phyloP scores from a whole-genome alignment of 2,797 vertebrate genomes.

The Microctenopoma stevenorrisi region DNA sequence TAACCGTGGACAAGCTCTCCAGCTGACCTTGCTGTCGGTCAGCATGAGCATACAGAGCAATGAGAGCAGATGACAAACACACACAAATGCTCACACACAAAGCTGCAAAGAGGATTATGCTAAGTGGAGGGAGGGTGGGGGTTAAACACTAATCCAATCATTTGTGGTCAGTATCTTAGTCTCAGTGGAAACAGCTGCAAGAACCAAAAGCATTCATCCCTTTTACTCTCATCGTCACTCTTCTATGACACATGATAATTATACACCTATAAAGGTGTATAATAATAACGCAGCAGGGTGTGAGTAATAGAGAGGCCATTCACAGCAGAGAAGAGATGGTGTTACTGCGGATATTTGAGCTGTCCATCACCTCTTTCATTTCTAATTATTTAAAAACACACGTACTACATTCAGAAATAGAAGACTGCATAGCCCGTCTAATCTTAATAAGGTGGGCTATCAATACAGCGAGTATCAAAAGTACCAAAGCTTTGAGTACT shows the following conservation, averaged over 20 bases:
- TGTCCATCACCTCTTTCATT: constrained; percentile 35
- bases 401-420: not conserved
- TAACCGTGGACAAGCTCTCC: constrained; percentile 31
- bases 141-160: constrained; percentile 86
- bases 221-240: constrained; percentile 59
- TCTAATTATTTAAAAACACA: constrained; percentile 13
- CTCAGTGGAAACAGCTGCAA: constrained; percentile 71
- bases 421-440: not conserved
- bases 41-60: constrained; percentile 27
- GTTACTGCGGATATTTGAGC: constrained; percentile 41
- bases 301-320: constrained; percentile 43
- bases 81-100: constrained; percentile 35
- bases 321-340: constrained; percentile 34
- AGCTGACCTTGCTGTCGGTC: constrained; percentile 57
- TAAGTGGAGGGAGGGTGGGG: constrained; percentile 77
- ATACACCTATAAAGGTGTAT: constrained; percentile 78
- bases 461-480: not conserved
- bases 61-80: constrained; percentile 14
- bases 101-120: constrained; percentile 83
- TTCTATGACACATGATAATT: constrained; percentile 70
- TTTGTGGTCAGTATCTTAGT: constrained; percentile 80
- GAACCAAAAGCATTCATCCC: constrained; percentile 54
- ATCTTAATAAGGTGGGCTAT: not conserved
- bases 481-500: not conserved
- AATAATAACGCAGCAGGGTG: constrained; percentile 66